Base-by-base conservation (phyloP, 2,113 vertebrate species). In the Sminthopsis crassicaudata region DNA sequence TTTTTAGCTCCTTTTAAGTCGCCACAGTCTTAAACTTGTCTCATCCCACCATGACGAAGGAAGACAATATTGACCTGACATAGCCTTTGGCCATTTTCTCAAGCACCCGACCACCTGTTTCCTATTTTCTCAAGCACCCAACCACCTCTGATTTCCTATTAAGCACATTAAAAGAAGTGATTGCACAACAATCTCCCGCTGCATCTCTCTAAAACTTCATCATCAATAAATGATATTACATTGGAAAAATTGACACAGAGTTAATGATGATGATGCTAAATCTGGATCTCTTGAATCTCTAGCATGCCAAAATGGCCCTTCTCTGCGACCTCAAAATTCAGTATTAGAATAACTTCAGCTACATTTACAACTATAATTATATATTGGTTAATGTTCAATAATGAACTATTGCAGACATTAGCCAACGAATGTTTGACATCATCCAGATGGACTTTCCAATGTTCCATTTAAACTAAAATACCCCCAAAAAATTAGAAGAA, bases 381-480 rank as follows among this genome's bases (percentile, higher is more conserved):
- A 1, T 22, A 42, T 84, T 22, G 36, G n/a, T 84, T 84, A 42
- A 42, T 84, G 67, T 42, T 94, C 42, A 93, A 53, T 46, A 89
- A 7, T 54, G 51, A 55, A 26, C 12, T 95, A 53, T 25, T 22
- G 67, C 53, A 92, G n/a, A n/a, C n/a, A 91, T 93, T 95, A 90
- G 93, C 36, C n/a, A 88, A 24, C 27, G 50, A 89, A 84, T 8
- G 88, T 48, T 51, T 92, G 51, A 90, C 8, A 8, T 23, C 8
- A 84, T 42, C 14, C 60, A 91, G 7, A 48, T 96, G 90, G 26
- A 95, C 93, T 91, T 91, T 53, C 53, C 93, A 91, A 89, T 55
- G 6, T 0, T 36, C 26, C 53, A 50, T 67, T 94, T 89, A 92
- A 93, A 46, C 91, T 26, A 94, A 55, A 91, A 48, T 8, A n/a